Base-by-base conservation (phyloP, 2,113 vertebrate genomes). In the Cebus imitator region DNA sequence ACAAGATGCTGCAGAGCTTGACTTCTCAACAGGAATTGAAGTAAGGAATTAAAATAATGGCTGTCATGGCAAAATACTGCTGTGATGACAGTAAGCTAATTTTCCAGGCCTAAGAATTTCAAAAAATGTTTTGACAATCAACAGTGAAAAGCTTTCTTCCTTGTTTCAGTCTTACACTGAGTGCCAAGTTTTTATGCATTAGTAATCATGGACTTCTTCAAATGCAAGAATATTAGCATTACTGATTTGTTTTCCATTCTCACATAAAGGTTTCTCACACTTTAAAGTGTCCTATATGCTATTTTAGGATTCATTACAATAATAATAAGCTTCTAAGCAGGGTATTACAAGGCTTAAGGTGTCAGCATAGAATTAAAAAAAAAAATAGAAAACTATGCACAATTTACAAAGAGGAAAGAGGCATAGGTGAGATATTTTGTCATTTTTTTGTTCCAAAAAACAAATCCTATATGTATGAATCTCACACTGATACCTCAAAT, bases 81-180 rank as follows among this genome's bases (percentile, higher is more conserved):
- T 98, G 96, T 96, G 94, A 98, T 98, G 98, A 98, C 96, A 98
- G 97, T 97, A 98, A 98, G 96, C 58, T 98, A 97, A 98, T 98
- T 99, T 98, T 92, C 96, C 87, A 75, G 90, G 76, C 45, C 93
- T 97, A 93, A 98, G 95, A 98, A 98, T 96, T 98, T 96, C 20
- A 98, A 98, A 96, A 98, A 98, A 97, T 98, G 97, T 99, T 99
- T 98, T 98, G 98, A 99, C 98, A 99, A 97, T 90, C 82, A 98
- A 50, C 94, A 98, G 93, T 94, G 96, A 98, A 98, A 98, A 98
- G 92, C 97, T 98, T 99, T 98, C 97, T 98, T 98, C 92, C 75
- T 97, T 97, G 75, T 98, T 98, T 88, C 68, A 94, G 43, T 98
- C 89, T 95, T 84, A 80, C 37, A 90, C 89, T 93, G 97, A 98